Conservation (phyloP, 2,113 vertebrate genomes). For the Smithornis capensis region DNA sequence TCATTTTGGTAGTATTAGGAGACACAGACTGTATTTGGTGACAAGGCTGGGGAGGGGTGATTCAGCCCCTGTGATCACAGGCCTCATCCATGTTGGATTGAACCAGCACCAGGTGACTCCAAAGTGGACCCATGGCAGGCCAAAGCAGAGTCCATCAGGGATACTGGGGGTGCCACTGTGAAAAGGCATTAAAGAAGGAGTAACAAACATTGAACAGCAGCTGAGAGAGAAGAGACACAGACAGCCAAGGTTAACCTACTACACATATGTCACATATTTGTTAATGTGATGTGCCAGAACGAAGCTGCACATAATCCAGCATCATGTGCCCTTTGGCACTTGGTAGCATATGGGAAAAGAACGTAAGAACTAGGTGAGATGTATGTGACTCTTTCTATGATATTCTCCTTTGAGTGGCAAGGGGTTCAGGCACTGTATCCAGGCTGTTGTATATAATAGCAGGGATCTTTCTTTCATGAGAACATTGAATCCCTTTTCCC, state of each 20-base stretch:
- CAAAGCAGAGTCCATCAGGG: not conserved
- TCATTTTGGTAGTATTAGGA: not conserved
- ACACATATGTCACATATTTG: fast-evolving
- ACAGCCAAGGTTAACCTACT: not conserved
- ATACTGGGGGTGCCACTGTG: not conserved
- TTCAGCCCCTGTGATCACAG: not conserved
- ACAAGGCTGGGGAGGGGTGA: fast-evolving
- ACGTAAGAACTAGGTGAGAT: too few relatives aligned
- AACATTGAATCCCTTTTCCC: not conserved
- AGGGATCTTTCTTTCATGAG: not conserved
- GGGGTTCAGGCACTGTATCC: not conserved
- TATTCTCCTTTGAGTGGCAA: not conserved
- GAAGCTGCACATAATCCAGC: not conserved
- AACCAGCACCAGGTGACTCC: not conserved
- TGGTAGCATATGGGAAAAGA: not conserved
- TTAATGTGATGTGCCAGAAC: not conserved
- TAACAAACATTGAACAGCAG: not conserved
- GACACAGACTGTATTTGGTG: not conserved
- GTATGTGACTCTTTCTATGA: not conserved
- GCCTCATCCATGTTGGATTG: not conserved
- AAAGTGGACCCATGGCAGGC: not conserved
- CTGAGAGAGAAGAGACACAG: not conserved
- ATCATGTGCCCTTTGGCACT: not conserved
- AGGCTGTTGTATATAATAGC: not conserved
- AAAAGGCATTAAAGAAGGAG: not conserved